A percentile compares a stretch with the other conserved stretches of the same genome.
phyloP scores from a whole-genome alignment of 2,888 invertebrate genomes.

The Buathra laborator region DNA sequence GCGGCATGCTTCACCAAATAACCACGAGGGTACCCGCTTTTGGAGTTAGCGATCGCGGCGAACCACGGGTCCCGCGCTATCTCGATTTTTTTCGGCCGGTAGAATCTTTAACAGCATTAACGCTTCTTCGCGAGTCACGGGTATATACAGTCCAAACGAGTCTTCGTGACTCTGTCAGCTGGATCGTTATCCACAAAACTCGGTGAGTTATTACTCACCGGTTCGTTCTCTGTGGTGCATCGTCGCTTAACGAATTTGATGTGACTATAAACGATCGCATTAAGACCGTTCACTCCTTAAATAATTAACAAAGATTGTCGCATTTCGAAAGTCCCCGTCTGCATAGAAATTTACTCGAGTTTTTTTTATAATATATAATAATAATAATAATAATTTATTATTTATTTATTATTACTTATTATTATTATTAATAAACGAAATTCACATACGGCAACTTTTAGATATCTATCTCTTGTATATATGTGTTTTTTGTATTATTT shows the following conservation, averaged over 20 bases:
- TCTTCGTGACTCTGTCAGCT: constrained; percentile 4
- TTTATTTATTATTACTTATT: no score
- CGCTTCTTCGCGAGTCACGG: constrained; percentile 5
- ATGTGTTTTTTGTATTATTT: no score
- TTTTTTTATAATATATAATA: no score
- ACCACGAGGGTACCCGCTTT: not conserved
- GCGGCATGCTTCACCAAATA: constrained; percentile 12
- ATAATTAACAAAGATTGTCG: no score
- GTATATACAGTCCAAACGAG: not conserved
- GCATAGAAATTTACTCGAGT: no score
- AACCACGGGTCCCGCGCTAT: constrained; percentile 17
- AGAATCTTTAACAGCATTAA: constrained; percentile 38
- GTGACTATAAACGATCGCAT: not conserved
- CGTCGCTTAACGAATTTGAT: not conserved
- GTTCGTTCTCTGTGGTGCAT: not conserved
- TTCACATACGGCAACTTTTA: no score
- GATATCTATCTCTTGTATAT: no score
- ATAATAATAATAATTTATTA: no score
- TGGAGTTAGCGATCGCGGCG: constrained; percentile 11
- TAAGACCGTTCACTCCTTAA: no score
- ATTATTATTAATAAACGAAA: no score
- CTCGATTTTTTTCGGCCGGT: constrained; percentile 20
- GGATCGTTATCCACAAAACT: not conserved
- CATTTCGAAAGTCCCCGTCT: no score
- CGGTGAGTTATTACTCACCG: not conserved